Evolutionary conservation across 2,888 invertebrate genomes (phyloP).

Genomic region (Liodrosophila aerea): DNA sequence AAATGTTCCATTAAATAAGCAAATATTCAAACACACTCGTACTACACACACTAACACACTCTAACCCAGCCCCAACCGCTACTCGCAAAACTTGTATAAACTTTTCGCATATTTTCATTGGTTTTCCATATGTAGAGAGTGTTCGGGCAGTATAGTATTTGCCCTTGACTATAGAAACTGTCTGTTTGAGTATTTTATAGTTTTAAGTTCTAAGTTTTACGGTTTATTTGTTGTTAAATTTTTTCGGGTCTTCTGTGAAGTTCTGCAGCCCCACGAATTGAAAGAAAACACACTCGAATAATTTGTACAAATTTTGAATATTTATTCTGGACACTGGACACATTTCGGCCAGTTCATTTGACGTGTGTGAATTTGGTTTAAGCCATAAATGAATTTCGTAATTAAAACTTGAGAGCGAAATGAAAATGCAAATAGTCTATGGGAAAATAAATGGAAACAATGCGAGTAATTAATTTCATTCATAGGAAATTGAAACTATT

Average conservation of each 20-base stretch:
- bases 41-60: background rate
- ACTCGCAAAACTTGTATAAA: conserved; percentile 27
- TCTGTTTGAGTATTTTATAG: too few species aligned
- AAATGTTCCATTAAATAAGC: conserved; percentile 46
- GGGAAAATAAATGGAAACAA: too few species aligned
- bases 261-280: too few species aligned
- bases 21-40: conserved; percentile 34
- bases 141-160: conserved; percentile 1
- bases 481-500: too few species aligned
- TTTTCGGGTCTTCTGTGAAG: background rate
- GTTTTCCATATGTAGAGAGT: conserved; percentile 7
- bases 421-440: background rate
- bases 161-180: background rate
- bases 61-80: background rate
- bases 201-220: too few species aligned
- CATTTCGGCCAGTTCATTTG: too few species aligned
- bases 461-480: too few species aligned
- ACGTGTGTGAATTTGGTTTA: too few species aligned
- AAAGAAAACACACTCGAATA: background rate
- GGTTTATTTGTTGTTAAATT: too few species aligned
- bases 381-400: conserved; percentile 11
- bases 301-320: conserved; percentile 1
- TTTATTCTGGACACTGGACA: background rate
- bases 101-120: conserved; percentile 23
- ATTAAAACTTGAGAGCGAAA: conserved; percentile 17